Percentiles rank a stretch among this genome's conserved stretches.
phyloP scores from a whole-genome alignment of 2,113 vertebrate genomes.

The Grallaria varia region DNA sequence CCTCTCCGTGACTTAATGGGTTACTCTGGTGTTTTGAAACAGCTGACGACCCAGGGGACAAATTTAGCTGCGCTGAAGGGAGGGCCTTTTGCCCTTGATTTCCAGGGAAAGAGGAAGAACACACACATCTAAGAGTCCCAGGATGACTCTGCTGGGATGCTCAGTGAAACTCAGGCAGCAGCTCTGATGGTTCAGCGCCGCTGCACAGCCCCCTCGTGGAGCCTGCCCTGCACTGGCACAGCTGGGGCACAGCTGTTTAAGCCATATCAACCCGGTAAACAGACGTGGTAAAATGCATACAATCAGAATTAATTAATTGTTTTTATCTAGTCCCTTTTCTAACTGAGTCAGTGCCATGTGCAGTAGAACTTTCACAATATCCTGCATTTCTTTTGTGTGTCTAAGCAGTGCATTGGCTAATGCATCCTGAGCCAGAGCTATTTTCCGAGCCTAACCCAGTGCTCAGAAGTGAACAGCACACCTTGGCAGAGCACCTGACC shows the following conservation, averaged over 20 bases:
- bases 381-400: background rate
- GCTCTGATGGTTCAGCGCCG: background rate
- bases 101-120: background rate
- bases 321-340: background rate
- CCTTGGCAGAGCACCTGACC: background rate
- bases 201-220: conserved; percentile 1
- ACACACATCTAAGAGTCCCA: background rate
- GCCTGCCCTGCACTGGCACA: background rate
- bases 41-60: background rate
- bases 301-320: background rate
- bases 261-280: background rate
- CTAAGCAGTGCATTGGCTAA: background rate
- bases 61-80: background rate
- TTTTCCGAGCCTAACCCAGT: background rate
- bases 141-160: background rate
- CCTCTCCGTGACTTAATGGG: accelerated
- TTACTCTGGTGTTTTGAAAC: background rate
- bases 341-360: background rate
- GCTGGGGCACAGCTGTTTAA: background rate
- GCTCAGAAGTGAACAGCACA: background rate
- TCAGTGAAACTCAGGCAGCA: background rate
- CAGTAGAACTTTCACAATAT: background rate
- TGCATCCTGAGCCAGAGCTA: background rate
- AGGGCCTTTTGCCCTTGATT: background rate
- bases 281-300: background rate